Conservation (phyloP, 2,888 invertebrate species). For the Xestia xanthographa region DNA sequence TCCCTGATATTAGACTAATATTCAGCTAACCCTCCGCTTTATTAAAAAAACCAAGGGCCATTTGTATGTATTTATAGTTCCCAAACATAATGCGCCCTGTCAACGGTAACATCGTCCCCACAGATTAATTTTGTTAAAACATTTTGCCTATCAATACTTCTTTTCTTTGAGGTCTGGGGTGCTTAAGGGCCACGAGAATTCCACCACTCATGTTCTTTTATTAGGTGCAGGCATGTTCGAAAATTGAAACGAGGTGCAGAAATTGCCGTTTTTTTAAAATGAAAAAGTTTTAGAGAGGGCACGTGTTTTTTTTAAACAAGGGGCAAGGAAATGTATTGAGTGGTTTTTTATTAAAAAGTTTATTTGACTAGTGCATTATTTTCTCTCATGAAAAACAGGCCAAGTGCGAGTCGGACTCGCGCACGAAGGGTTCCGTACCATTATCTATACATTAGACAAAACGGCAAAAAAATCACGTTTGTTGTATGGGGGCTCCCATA, state of each 20-base stretch:
- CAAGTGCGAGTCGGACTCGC: too few species aligned
- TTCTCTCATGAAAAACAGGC: background rate
- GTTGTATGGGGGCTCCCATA: too few species aligned
- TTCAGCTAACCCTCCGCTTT: slow-evolving; percentile 87
- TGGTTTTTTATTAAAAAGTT: slow-evolving; percentile 51
- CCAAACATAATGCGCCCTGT: slow-evolving; percentile 80
- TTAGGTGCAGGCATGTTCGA: slow-evolving; percentile 60
- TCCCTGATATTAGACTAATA: slow-evolving; percentile 89
- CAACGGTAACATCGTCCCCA: slow-evolving; percentile 82
- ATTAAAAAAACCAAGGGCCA: slow-evolving; percentile 89
- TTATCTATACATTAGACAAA: too few species aligned
- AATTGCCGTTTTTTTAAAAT: slow-evolving; percentile 61
- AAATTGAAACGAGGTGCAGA: slow-evolving; percentile 59
- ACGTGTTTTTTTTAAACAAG: slow-evolving; percentile 43
- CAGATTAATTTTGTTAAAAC: slow-evolving; percentile 88
- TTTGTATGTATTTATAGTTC: slow-evolving; percentile 89
- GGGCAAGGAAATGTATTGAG: slow-evolving; percentile 47
- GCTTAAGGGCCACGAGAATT: slow-evolving; percentile 59
- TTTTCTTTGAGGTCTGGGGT: slow-evolving; percentile 52
- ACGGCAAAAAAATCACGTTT: too few species aligned
- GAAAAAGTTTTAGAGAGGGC: slow-evolving; percentile 51
- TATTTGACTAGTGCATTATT: slow-evolving; percentile 40
- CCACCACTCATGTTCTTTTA: slow-evolving; percentile 69
- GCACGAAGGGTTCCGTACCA: too few species aligned
- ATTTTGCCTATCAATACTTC: slow-evolving; percentile 77